phyloP scores from a whole-genome alignment of 2,888 invertebrate genomes.

The Lypha dubia region DNA sequence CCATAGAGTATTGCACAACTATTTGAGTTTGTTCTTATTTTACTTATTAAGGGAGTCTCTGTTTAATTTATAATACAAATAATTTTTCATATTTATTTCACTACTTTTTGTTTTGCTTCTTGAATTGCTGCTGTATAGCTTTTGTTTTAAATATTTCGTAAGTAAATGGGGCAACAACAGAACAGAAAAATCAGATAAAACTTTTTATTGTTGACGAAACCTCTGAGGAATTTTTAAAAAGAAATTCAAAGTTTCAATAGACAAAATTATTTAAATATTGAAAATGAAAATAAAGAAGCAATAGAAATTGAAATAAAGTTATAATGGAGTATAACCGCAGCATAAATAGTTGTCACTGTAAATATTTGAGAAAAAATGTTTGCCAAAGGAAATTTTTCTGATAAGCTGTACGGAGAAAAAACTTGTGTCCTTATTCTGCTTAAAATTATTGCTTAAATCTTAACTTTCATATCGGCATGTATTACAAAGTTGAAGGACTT shows the following conservation, averaged over 20 bases:
- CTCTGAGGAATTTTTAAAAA: constrained; percentile 28
- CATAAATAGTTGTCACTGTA: no score
- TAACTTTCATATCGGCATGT: no score
- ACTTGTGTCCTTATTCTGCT: no score
- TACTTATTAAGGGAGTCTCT: constrained; percentile 63
- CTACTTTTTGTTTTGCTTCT: constrained; percentile 8
- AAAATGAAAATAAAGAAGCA: background rate
- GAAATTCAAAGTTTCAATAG: constrained; percentile 16
- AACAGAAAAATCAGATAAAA: background rate
- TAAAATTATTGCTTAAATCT: no score
- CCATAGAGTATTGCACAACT: constrained; percentile 38
- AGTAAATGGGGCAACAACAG: no score
- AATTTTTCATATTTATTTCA: constrained; percentile 28
- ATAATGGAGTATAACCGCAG: no score
- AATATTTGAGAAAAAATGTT: no score
- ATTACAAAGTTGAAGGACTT: no score
- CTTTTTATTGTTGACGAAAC: background rate
- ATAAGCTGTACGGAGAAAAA: no score
- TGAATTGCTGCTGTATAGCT: background rate
- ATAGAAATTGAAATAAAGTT: background rate
- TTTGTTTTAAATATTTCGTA: constrained; percentile 6
- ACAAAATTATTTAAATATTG: background rate
- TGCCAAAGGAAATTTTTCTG: no score
- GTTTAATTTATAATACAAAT: constrained; percentile 58
- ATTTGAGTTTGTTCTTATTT: constrained; percentile 49